Base-by-base conservation (phyloP, 2,888 invertebrate genomes). In the Hesperia comma region DNA sequence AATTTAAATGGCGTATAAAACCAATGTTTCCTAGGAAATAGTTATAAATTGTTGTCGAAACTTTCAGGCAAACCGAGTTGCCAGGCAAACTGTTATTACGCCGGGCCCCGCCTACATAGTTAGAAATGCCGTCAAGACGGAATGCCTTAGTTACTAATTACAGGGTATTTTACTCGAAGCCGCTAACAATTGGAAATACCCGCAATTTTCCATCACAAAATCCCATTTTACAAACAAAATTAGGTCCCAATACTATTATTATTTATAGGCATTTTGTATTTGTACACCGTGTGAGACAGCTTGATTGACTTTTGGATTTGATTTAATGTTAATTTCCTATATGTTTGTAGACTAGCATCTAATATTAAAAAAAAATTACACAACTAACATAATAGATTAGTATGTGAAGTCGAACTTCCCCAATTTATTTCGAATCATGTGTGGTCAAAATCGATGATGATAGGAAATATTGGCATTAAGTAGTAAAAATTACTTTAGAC, bases 81-180 rank as follows among this genome's bases (percentile, higher is more conserved):
- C 56, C 56, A 33, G 7, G 21, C 56, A 21, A 49, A 63, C 63
- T 63, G 56, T 14, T 56, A 63, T 63, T 63, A 63, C 55, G 1
- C 6, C 15, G 6, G 21, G 12, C 46, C 37, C 63, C 63, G 56
- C 63, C 63, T 43, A 63, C 46, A 55, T 56, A 15, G 46, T 63
- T 53, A 32, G 19, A 56, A 63, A 21, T 33, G 63, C 46, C 46
- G 46, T 46, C 61, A 41, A 26, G 19, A 56, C 46, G 33, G 41
- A 19, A 56, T 62, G 26, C 46, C 21, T 51, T 12, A n/a, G 17
- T 33, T 15, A 19, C 10, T 63, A 63, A 63, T 63, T 56, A 63
- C 15, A 37, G 46, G 33, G 37, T 43, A 41, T n/a, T 61, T 55
- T 51, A 19, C 19, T 41, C 43, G 33, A 62, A 43, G 53, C 21